These are phyloP conservation scores for Anoplopoma fimbria DNA, from an alignment of 2,113 vertebrate genomes.

Conservation along the genomic window DNA sequence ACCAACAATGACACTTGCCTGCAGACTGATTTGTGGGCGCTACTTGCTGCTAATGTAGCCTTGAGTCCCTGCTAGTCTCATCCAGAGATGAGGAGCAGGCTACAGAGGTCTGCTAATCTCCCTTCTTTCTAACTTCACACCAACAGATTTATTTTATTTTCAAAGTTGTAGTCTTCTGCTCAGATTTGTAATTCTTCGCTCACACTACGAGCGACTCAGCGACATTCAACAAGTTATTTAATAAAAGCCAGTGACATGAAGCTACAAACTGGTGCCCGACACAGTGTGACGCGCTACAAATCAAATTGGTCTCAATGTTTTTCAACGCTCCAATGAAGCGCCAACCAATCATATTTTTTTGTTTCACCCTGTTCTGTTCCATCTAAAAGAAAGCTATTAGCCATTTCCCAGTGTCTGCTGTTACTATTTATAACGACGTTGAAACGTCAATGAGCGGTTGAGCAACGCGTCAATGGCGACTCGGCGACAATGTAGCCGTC, in stretches of 20 bases:
- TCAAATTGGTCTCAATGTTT: neutral
- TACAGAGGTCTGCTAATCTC: slow-evolving; percentile 8
- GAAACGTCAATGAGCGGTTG: no score
- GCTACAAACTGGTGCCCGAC: neutral
- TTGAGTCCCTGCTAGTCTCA: neutral
- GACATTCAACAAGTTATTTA: neutral
- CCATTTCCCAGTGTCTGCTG: neutral
- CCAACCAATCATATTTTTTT: neutral
- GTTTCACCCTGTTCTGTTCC: neutral
- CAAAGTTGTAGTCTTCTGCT: neutral
- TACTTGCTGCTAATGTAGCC: neutral
- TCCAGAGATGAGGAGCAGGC: neutral
- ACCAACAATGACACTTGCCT: neutral
- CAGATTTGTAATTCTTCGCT: neutral
- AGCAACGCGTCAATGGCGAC: no score
- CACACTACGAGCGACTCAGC: no score
- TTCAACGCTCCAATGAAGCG: neutral
- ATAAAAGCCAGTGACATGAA: neutral
- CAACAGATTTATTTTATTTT: neutral
- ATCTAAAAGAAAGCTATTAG: neutral
- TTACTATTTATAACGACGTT: no score
- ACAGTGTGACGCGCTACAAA: neutral
- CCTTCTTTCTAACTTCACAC: neutral
- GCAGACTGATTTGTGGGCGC: neutral
- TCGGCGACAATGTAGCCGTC: neutral